phyloP scores from a whole-genome alignment of 2,797 vertebrate genomes.

The Percopsis omiscomaycus region DNA sequence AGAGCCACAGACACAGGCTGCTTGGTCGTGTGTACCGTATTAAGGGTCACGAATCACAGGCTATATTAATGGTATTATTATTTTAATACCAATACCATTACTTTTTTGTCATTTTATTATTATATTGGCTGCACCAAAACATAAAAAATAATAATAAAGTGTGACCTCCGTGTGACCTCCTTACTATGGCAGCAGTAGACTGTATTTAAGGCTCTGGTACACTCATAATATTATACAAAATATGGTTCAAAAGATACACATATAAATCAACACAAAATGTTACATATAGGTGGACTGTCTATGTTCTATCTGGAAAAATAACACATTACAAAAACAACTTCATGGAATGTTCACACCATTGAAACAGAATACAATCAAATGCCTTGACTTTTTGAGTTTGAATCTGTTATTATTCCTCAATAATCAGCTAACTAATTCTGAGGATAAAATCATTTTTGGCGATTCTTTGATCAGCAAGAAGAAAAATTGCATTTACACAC shows the following conservation, averaged over 20 bases:
- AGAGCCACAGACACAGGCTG: slow-evolving; percentile 10
- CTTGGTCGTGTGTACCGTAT: slow-evolving; percentile 2
- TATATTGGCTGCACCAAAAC: background rate
- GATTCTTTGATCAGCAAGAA: background rate
- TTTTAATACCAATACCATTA: too few species aligned
- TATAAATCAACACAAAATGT: slow-evolving; percentile 26
- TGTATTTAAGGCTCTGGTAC: slow-evolving; percentile 12
- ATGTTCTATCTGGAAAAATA: slow-evolving; percentile 21
- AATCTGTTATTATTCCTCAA: background rate
- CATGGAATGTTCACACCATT: slow-evolving; percentile 24
- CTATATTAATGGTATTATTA: background rate
- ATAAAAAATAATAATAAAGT: background rate
- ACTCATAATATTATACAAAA: slow-evolving; percentile 8
- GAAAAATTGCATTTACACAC: slow-evolving; percentile 1
- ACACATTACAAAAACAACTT: slow-evolving; percentile 33
- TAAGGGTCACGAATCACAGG: background rate
- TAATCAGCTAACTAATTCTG: background rate
- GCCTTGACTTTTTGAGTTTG: background rate
- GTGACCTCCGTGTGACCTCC: background rate
- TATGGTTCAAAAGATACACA: slow-evolving; percentile 23
- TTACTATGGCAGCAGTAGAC: slow-evolving; percentile 7
- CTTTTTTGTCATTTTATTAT: background rate
- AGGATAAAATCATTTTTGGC: background rate
- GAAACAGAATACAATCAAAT: slow-evolving; percentile 10
- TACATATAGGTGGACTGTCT: slow-evolving; percentile 26